phyloP scores from a whole-genome alignment of 2,113 vertebrate genomes.

The Bufo bufo region DNA sequence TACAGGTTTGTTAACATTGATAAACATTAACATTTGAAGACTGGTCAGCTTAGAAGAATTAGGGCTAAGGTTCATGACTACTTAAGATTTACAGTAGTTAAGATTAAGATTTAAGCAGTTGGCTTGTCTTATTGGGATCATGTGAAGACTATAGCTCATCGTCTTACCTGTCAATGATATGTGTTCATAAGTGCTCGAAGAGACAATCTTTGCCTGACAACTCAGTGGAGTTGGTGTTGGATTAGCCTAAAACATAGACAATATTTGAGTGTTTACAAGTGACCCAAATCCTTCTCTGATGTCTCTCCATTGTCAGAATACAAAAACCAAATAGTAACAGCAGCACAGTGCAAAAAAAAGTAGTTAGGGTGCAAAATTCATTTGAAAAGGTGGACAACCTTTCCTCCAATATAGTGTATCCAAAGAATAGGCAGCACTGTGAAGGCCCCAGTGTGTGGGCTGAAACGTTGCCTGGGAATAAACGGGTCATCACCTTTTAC shows the following conservation, averaged over 20 bases:
- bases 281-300: background rate
- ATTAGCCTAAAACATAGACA: background rate
- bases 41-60: background rate
- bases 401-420: too few species aligned
- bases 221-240: background rate
- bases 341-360: too few species aligned
- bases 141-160: background rate
- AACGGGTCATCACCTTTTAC: too few species aligned
- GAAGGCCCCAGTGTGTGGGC: too few species aligned
- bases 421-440: too few species aligned
- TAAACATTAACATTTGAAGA: conserved; percentile 1
- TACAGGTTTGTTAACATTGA: background rate
- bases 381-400: too few species aligned
- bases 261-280: background rate
- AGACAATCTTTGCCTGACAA: background rate
- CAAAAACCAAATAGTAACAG: too few species aligned
- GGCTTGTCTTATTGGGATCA: background rate
- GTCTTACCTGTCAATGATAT: background rate
- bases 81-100: background rate
- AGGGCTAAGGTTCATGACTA: background rate
- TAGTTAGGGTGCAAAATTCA: too few species aligned
- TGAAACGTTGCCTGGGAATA: too few species aligned
- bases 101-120: background rate
- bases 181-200: background rate
- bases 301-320: background rate